Evolutionary conservation across 2,113 vertebrate genomes (phyloP).

Genomic region (Reinhardtius hippoglossoides): DNA sequence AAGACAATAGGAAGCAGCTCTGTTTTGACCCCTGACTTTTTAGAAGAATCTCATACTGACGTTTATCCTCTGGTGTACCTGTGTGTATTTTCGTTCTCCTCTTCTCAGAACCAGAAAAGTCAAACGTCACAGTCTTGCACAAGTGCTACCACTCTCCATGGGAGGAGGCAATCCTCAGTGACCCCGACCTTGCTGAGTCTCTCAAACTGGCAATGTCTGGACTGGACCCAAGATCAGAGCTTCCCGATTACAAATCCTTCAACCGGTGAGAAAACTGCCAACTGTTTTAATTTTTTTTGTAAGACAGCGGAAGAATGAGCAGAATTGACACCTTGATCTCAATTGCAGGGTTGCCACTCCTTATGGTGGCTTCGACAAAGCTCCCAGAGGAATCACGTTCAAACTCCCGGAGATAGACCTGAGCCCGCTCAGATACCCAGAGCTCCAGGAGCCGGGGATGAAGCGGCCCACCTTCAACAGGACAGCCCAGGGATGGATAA

Average conservation of each 20-base stretch:
- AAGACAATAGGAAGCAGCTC: constrained; percentile 22
- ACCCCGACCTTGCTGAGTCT: constrained; percentile 90
- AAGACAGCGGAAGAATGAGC: background rate
- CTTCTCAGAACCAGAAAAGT: constrained; percentile 88
- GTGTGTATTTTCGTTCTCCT: constrained; percentile 85
- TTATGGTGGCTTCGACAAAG: constrained; percentile 95
- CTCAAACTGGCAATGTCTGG: constrained; percentile 87
- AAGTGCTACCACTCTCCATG: constrained; percentile 96
- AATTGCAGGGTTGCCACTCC: constrained; percentile 93
- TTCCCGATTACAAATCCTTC: constrained; percentile 92
- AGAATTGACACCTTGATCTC: constrained; percentile 7
- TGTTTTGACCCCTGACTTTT: background rate
- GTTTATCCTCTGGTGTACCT: background rate
- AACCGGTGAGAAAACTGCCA: constrained; percentile 87
- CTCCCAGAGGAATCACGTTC: constrained; percentile 93
- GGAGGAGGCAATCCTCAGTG: constrained; percentile 92
- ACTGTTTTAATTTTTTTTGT: background rate
- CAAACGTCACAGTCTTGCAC: constrained; percentile 86
- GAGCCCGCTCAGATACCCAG: constrained; percentile 87
- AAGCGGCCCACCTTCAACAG: constrained; percentile 95
- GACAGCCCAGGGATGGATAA: constrained; percentile 94
- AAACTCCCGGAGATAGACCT: constrained; percentile 93
- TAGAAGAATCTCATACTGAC: background rate
- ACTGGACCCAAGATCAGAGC: constrained; percentile 84
- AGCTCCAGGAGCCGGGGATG: constrained; percentile 86